phyloP scores from a whole-genome alignment of 2,888 invertebrate species.

The Oligia fasciuncula region DNA sequence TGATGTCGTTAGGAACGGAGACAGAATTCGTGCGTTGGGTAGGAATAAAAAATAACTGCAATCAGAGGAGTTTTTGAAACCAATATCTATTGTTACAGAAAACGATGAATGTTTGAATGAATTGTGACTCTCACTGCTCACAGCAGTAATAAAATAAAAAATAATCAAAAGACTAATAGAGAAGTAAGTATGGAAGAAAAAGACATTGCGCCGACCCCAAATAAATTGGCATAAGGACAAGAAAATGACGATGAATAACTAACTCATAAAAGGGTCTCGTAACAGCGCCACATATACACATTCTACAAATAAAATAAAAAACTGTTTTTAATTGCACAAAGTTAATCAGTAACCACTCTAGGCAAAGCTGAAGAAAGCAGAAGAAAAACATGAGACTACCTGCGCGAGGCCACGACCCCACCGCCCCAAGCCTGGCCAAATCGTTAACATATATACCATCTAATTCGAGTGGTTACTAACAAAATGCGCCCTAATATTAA shows the following conservation, averaged over 20 bases:
- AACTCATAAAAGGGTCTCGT: neutral
- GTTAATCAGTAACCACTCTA: neutral
- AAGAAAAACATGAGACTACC: slow-evolving; percentile 17
- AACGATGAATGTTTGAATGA: neutral
- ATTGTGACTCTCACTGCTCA: neutral
- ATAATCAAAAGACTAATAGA: neutral
- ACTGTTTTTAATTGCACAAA: slow-evolving; percentile 17
- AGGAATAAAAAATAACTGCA: neutral
- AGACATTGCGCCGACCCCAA: neutral
- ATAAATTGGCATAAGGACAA: neutral
- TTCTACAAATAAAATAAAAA: neutral
- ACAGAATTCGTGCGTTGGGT: too few species aligned
- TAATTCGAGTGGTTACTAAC: slow-evolving; percentile 84
- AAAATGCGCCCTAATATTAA: slow-evolving; percentile 84
- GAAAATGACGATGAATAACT: neutral
- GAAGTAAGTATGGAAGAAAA: neutral
- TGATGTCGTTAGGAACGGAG: too few species aligned
- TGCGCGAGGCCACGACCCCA: slow-evolving; percentile 38
- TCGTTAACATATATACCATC: slow-evolving; percentile 77
- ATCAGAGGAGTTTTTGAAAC: neutral
- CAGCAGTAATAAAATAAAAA: neutral
- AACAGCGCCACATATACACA: too few species aligned
- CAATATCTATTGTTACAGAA: neutral
- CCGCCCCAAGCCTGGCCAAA: slow-evolving; percentile 48
- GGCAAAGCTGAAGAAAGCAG: slow-evolving; percentile 6